A percentile compares a stretch with the other conserved stretches of the same genome.
Evolutionary conservation across 2,113 vertebrate species (phyloP).

Genomic region (Cyphomyrus plagiostoma): DNA sequence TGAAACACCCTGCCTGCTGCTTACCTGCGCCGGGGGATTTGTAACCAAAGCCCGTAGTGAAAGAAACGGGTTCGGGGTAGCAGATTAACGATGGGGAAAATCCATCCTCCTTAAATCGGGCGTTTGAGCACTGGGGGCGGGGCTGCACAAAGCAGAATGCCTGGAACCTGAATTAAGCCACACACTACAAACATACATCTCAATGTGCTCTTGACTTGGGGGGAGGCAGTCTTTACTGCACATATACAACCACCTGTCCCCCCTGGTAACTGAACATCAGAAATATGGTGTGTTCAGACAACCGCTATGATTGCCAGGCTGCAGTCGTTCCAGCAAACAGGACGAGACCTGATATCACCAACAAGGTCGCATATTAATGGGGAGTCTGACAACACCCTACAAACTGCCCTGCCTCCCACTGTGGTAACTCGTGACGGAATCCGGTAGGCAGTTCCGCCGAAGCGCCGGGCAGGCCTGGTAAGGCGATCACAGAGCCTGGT

Average conservation of each 20-base stretch:
- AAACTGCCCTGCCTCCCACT: not conserved
- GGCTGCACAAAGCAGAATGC: conserved; percentile 55
- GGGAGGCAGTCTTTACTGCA: not conserved
- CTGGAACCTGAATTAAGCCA: conserved; percentile 64
- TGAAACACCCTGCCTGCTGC: not conserved
- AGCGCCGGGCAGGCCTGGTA: not conserved
- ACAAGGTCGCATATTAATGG: not conserved
- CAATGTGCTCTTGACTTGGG: conserved; percentile 46
- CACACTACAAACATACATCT: conserved; percentile 60
- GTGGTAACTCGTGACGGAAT: not conserved
- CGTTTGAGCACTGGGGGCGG: conserved; percentile 55
- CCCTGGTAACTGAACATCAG: not conserved
- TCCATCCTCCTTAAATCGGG: conserved; percentile 65
- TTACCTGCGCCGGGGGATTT: conserved; percentile 40
- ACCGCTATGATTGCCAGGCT: no score
- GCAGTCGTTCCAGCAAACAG: not conserved
- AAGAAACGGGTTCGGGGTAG: conserved; percentile 35
- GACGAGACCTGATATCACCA: not conserved
- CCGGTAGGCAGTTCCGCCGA: not conserved
- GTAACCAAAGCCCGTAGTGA: conserved; percentile 49
- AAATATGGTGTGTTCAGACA: not conserved
- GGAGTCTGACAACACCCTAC: not conserved
- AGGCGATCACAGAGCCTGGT: not conserved
- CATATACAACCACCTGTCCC: not conserved
- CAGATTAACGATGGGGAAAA: conserved; percentile 46